Evolutionary conservation across 2,888 invertebrate genomes (phyloP).

Genomic region (Himalopsyche kuldschensis): DNA sequence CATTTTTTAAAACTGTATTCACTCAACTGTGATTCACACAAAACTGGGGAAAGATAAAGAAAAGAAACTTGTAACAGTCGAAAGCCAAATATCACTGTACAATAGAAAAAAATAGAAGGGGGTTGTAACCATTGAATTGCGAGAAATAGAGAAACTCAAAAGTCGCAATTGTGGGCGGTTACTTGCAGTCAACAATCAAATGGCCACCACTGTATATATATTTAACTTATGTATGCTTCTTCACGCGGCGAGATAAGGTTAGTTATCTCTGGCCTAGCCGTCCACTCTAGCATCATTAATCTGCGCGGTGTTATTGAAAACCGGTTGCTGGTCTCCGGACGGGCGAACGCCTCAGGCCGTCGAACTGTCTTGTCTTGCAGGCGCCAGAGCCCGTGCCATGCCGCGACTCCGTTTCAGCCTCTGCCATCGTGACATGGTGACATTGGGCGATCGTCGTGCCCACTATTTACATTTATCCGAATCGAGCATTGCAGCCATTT

Average conservation of each 20-base stretch:
- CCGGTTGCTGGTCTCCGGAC: background rate
- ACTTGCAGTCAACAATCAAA: too few species aligned
- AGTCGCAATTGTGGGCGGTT: too few species aligned
- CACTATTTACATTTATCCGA: background rate
- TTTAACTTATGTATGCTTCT: too few species aligned
- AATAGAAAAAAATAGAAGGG: too few species aligned
- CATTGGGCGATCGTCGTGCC: background rate
- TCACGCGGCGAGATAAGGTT: background rate
- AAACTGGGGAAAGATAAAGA: too few species aligned
- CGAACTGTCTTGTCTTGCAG: background rate
- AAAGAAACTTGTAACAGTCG: too few species aligned
- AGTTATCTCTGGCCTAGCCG: background rate
- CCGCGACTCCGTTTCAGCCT: background rate
- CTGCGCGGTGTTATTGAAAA: background rate
- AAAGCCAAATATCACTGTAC: too few species aligned
- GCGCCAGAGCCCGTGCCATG: background rate
- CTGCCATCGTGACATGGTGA: background rate
- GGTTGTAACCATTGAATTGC: too few species aligned
- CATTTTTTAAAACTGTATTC: too few species aligned
- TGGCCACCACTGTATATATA: too few species aligned
- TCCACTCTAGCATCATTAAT: background rate
- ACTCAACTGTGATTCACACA: too few species aligned
- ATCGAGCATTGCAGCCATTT: background rate
- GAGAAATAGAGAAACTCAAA: too few species aligned
- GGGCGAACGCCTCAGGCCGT: background rate